Conservation (phyloP, 2,797 vertebrate genomes). For the Gadopsis bispinosus region DNA sequence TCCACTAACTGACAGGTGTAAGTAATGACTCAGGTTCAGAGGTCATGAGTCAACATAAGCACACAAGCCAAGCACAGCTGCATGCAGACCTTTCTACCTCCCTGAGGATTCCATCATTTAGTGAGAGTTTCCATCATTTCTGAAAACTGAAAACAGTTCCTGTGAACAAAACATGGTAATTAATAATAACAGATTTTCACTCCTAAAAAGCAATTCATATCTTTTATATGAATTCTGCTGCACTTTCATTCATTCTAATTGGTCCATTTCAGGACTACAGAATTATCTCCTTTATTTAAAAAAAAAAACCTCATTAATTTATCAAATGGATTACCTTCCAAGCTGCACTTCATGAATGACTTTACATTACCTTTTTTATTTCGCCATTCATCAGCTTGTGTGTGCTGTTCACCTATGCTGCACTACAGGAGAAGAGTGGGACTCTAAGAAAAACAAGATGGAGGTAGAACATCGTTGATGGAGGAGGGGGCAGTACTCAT, state of each 20-base stretch:
- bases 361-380: slow-evolving; percentile 19
- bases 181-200: slow-evolving; percentile 16
- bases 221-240: slow-evolving; percentile 13
- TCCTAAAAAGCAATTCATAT: slow-evolving; percentile 2
- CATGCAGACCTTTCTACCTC: slow-evolving; percentile 40
- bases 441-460: slow-evolving; percentile 42
- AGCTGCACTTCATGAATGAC: slow-evolving; percentile 11
- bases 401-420: slow-evolving; percentile 21
- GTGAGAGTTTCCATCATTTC: slow-evolving; percentile 31
- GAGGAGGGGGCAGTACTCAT: slow-evolving; percentile 62
- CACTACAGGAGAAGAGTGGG: not conserved
- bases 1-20: slow-evolving; percentile 82
- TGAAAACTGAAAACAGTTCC: slow-evolving; percentile 9
- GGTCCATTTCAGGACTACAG: slow-evolving; percentile 24
- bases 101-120: slow-evolving; percentile 51
- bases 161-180: slow-evolving; percentile 39
- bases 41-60: slow-evolving; percentile 74
- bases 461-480: slow-evolving; percentile 27
- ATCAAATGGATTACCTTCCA: slow-evolving; percentile 17
- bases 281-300: not conserved
- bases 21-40: slow-evolving; percentile 78
- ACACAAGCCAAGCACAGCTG: slow-evolving; percentile 74
- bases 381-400: slow-evolving; percentile 15
- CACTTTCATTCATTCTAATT: slow-evolving; percentile 19
- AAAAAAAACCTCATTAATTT: slow-evolving; percentile 21